Base-by-base conservation (phyloP, 2,888 invertebrate species). In the Drosophila pseudotalamancana region DNA sequence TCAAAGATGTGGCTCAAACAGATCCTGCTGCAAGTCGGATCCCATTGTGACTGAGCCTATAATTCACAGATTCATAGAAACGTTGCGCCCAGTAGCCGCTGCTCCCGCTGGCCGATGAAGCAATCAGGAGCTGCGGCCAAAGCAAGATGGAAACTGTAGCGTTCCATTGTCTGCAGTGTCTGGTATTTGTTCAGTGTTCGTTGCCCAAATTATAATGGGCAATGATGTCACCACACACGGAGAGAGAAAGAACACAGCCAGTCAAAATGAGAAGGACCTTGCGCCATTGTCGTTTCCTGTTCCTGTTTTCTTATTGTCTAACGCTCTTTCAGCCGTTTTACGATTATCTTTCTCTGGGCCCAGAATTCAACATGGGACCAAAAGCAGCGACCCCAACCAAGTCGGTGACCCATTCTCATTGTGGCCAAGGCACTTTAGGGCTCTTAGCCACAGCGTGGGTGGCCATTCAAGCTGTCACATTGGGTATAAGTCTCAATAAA, bases 381-480 rank as follows among this genome's bases (percentile, higher is more conserved):
- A 48, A 34, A 19, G 39, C 53, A n/a, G n/a, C 6, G 49, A 43
- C 39, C 34, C 53, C 21, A 54, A 49, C 9, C 16, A 29, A 37
- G 21, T 18, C 25, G 16, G 48, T 14, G 34, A 16, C 32, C 43
- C 39, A 46, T 6, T 35, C 54, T 71, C 82, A 85, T 78, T 87
- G 83, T 87, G 84, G 88, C 88, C 80, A 79, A 62, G 83, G 71
- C 79, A 86, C 83, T 87, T 87, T 74, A 72, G 65, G 61, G 72
- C 64, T 61, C 72, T 75, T 55, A 56, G 70, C 57, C 70, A 23
- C 75, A 45, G 64, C 72, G 65, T 75, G 72, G 76, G 72, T 76
- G 72, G 72, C 72, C 72, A 75, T 76, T 75, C 54, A 70, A 70
- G 76, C 65, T 75, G 74, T 79, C 62, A 59, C 66, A 76, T 76